Conservation (phyloP, 2,113 vertebrate genomes). For the Lucifuga dentata region DNA sequence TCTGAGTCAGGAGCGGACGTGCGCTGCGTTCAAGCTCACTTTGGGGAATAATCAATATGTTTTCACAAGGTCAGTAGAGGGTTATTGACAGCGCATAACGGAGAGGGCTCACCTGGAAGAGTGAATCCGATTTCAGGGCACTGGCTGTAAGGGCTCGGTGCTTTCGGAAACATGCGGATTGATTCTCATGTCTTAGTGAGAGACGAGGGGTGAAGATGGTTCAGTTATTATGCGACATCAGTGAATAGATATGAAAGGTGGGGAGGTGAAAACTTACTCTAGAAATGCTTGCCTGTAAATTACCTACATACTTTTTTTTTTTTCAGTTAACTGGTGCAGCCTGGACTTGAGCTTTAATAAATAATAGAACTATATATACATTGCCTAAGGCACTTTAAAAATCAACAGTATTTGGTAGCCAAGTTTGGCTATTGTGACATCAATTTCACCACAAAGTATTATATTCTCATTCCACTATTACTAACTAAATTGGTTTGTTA, state of each 20-base stretch:
- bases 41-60: slow-evolving; percentile 67
- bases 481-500: too few species aligned
- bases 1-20: slow-evolving; percentile 50
- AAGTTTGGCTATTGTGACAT: too few species aligned
- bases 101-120: slow-evolving; percentile 16
- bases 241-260: slow-evolving; percentile 7
- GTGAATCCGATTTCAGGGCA: slow-evolving; percentile 53
- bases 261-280: slow-evolving; percentile 14
- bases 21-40: slow-evolving; percentile 61
- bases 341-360: too few species aligned
- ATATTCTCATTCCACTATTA: too few species aligned
- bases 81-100: slow-evolving; percentile 61
- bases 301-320: too few species aligned
- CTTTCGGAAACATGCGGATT: neutral
- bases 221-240: slow-evolving; percentile 6
- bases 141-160: slow-evolving; percentile 17
- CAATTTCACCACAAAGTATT: too few species aligned
- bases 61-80: slow-evolving; percentile 78
- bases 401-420: too few species aligned
- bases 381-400: too few species aligned
- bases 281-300: too few species aligned
- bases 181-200: slow-evolving; percentile 12
- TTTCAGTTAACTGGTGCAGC: too few species aligned
- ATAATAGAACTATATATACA: too few species aligned
- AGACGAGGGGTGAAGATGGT: neutral